phyloP scores from a whole-genome alignment of 2,797 vertebrate genomes.

The Saxicola maurus region DNA sequence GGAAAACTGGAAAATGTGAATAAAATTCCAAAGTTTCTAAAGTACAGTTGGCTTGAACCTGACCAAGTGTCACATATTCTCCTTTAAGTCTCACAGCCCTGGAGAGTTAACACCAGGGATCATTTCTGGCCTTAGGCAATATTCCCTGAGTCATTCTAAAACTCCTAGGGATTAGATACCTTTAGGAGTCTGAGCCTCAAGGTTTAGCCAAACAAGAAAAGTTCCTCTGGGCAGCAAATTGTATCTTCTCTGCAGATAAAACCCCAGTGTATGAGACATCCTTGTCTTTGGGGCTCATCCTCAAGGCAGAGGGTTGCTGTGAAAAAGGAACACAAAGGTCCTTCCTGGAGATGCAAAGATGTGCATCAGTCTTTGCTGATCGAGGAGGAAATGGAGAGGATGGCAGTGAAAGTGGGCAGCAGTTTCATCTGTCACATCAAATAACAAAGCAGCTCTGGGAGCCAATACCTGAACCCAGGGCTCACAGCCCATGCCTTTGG shows the following conservation, averaged over 20 bases:
- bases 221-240: neutral
- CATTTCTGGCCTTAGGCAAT: neutral
- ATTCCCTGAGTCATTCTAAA: neutral
- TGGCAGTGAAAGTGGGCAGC: neutral
- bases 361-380: neutral
- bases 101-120: neutral
- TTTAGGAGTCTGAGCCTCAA: neutral
- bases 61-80: neutral
- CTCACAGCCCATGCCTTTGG: neutral
- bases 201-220: neutral
- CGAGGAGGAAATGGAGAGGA: neutral
- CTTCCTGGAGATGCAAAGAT: neutral
- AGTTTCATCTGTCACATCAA: neutral
- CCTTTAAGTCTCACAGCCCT: neutral
- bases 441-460: neutral
- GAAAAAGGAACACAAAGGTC: neutral
- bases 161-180: neutral
- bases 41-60: neutral
- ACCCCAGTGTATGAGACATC: fast-evolving
- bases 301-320: neutral
- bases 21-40: neutral
- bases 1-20: neutral
- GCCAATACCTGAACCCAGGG: neutral
- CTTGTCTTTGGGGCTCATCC: neutral
- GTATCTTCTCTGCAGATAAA: neutral